These are phyloP conservation scores for Sesamia nonagrioides DNA, from an alignment of 1,140 invertebrate genomes.

Conservation along the genomic window DNA sequence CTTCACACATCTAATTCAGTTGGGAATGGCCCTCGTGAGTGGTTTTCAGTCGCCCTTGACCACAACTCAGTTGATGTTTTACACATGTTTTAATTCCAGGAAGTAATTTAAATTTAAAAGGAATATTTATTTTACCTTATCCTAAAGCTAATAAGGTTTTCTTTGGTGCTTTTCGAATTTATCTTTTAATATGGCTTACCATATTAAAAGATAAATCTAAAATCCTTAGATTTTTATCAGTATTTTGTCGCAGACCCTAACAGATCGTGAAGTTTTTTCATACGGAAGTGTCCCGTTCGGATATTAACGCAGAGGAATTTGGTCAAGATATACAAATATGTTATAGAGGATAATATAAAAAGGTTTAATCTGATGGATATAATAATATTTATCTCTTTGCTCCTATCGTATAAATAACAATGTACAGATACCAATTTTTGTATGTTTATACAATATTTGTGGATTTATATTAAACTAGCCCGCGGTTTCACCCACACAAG, in stretches of 20 bases:
- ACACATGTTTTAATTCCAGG: slow-evolving; percentile 12
- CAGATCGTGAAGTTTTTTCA: background rate
- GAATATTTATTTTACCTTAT: background rate
- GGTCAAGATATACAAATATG: too few relatives aligned
- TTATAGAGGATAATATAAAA: background rate
- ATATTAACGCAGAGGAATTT: background rate
- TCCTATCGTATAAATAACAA: too few relatives aligned
- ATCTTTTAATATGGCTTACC: background rate
- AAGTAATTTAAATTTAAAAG: background rate
- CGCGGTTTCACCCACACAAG: too few relatives aligned
- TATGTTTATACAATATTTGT: too few relatives aligned
- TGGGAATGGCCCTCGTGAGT: slow-evolving; percentile 50
- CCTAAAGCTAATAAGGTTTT: background rate
- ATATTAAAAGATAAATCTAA: too few relatives aligned
- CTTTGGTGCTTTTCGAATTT: background rate
- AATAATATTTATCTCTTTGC: too few relatives aligned
- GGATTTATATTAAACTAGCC: too few relatives aligned
- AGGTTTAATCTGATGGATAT: background rate
- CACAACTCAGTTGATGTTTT: slow-evolving; percentile 7
- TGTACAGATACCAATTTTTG: too few relatives aligned
- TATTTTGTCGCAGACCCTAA: background rate
- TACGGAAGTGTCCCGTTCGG: background rate
- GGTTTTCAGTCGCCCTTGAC: background rate
- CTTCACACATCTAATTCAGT: slow-evolving; percentile 62
- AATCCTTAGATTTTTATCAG: background rate